Evolutionary conservation across 2,888 invertebrate genomes (phyloP).

Genomic region (Sesamia inferens): DNA sequence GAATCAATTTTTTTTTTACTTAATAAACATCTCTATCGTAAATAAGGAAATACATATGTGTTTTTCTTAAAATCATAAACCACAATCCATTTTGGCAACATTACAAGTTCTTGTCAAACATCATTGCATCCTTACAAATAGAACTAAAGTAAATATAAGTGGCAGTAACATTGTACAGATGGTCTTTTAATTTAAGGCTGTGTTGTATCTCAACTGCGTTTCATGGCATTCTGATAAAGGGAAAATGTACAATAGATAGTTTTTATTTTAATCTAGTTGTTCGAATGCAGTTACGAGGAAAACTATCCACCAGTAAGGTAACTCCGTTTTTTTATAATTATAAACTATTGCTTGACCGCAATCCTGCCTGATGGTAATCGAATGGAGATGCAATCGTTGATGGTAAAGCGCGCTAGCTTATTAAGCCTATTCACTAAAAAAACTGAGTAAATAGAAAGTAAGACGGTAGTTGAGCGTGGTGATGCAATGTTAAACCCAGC

Average conservation of each 20-base stretch:
- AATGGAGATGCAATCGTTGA: too few species aligned
- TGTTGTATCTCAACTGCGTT: not conserved
- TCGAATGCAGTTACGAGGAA: not conserved
- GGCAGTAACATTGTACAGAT: conserved; percentile 38
- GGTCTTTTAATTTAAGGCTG: not conserved
- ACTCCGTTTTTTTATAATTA: too few species aligned
- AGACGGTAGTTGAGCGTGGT: too few species aligned
- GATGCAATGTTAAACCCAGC: too few species aligned
- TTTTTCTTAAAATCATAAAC: conserved; percentile 9
- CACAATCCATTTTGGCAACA: conserved; percentile 7
- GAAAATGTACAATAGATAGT: not conserved
- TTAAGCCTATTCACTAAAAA: too few species aligned
- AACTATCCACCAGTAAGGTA: not conserved
- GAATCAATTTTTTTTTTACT: too few species aligned
- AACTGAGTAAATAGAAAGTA: too few species aligned
- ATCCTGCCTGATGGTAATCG: too few species aligned
- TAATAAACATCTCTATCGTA: too few species aligned
- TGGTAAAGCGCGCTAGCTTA: too few species aligned
- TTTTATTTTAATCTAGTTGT: not conserved
- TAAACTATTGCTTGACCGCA: too few species aligned
- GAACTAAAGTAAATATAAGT: conserved; percentile 28
- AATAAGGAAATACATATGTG: not conserved
- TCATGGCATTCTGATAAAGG: not conserved
- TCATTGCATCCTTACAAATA: conserved; percentile 23
- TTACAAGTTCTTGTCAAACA: conserved; percentile 41